These are phyloP conservation scores for Limnephilus rhombicus DNA, from an alignment of 2,888 invertebrate species.

Conservation along the genomic window DNA sequence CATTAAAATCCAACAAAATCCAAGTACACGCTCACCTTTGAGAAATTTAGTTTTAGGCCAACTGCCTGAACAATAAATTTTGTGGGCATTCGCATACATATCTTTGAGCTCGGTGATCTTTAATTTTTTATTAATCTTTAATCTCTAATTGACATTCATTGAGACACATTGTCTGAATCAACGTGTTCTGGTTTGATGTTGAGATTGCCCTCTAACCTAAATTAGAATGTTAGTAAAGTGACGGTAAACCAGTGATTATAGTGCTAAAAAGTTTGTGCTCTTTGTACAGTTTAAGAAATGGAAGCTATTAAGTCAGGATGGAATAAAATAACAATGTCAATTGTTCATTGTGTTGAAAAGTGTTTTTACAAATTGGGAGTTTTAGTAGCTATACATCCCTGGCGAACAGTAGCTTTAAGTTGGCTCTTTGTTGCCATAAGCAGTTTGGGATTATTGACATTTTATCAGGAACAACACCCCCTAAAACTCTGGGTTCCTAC, in stretches of 20 bases:
- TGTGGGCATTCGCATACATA: background rate
- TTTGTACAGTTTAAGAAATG: conserved; percentile 8
- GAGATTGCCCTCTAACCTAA: background rate
- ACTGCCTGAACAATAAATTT: background rate
- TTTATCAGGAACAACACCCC: conserved; percentile 86
- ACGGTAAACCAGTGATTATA: background rate
- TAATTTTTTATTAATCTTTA: background rate
- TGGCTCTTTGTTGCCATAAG: conserved; percentile 79
- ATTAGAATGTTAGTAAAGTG: background rate
- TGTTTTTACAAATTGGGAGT: conserved; percentile 80
- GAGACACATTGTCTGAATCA: background rate
- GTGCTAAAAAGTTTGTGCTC: background rate
- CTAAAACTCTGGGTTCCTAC: conserved; percentile 87
- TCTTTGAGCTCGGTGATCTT: background rate
- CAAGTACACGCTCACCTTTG: background rate
- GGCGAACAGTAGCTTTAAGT: conserved; percentile 79
- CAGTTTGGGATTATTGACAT: conserved; percentile 79
- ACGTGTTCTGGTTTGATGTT: background rate
- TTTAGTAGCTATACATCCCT: conserved; percentile 79
- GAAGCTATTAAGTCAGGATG: conserved; percentile 67
- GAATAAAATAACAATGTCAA: conserved; percentile 73
- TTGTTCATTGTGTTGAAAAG: conserved; percentile 74
- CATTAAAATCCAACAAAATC: background rate
- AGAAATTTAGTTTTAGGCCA: background rate
- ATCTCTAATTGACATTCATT: background rate